Evolutionary conservation across 2,113 vertebrate genomes (phyloP), one percentile per base, ranked within the genome.

Genomic region (Alaudala cheleensis): DNA sequence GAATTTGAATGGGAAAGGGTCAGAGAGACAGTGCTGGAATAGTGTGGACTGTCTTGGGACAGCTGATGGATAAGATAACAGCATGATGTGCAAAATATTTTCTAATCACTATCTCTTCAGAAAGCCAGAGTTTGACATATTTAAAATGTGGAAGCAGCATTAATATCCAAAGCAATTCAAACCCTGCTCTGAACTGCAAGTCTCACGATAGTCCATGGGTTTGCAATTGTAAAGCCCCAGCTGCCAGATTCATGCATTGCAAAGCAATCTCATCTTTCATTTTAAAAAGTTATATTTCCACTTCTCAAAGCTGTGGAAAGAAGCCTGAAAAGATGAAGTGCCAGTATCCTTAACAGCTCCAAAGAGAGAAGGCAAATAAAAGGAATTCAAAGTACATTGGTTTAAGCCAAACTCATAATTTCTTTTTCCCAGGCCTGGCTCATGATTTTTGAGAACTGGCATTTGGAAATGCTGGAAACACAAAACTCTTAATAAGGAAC

Each of bases 361-460:
- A 86, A 88, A 92, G 91, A 95, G 34, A 92, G 77, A 93, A 95
- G 44, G 80, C 83, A 92, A 96, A 95, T 86, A 93, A 95, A 90
- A 93, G 51, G 29, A 93, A 94, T 83, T 92, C 60, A 67, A 67
- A 66, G 81, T 64, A 88, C 74, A 29, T 40, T 66, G 77, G 51
- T 71, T 96, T 91, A 91, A 94, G 72, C 77, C 88, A 78, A 70
- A 86, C 69, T 96, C 86, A 37, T 86, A 54, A 88, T 93, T 88
- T 94, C 67, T 83, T 93, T 91, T 76, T 60, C 90, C 93, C 72
- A 83, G 80, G 86, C 56, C 85, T 72, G 67, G 76, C 39, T 88
- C 64, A 73, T 74, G 86, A 86, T 67, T 92, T 93, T 95, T 91
- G 57, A 87, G 80, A 89, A 62, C 40, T 65, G 64, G 84, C 13